These are phyloP conservation scores for Threskiornis aethiopicus DNA, from an alignment of 2,797 vertebrate genomes.

Conservation along the genomic window DNA sequence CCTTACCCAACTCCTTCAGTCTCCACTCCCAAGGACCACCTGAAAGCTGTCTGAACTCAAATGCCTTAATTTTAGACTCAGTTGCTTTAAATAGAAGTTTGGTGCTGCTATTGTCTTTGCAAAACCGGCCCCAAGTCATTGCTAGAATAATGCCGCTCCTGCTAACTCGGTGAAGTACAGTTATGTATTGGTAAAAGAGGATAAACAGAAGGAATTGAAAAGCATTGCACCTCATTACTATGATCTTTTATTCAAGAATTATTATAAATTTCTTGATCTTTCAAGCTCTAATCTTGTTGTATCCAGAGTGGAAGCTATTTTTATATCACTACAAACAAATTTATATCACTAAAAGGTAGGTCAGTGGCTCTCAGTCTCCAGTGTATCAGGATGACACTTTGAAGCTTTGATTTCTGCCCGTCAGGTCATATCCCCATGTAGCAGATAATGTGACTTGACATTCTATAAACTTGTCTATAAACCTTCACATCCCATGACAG, in stretches of 20 bases:
- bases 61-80: neutral
- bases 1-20: neutral
- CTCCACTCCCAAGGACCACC: neutral
- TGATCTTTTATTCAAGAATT: neutral
- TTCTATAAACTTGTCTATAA: slow-evolving; percentile 36
- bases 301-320: neutral
- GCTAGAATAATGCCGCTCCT: neutral
- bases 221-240: neutral
- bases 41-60: neutral
- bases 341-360: slow-evolving; percentile 11
- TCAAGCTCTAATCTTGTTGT: neutral
- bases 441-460: slow-evolving; percentile 49
- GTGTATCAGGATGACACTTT: neutral
- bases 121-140: neutral
- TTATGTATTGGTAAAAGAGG: neutral
- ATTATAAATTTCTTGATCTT: slow-evolving; percentile 12
- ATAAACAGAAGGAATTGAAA: neutral
- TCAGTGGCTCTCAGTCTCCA: neutral
- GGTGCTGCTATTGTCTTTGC: neutral
- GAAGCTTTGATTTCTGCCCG: slow-evolving; percentile 40
- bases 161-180: neutral
- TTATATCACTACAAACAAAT: neutral
- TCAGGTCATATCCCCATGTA: slow-evolving; percentile 1
- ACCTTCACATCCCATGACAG: neutral
- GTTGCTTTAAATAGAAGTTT: neutral